phyloP scores from a whole-genome alignment of 2,113 vertebrate species.

The Carassius auratus region DNA sequence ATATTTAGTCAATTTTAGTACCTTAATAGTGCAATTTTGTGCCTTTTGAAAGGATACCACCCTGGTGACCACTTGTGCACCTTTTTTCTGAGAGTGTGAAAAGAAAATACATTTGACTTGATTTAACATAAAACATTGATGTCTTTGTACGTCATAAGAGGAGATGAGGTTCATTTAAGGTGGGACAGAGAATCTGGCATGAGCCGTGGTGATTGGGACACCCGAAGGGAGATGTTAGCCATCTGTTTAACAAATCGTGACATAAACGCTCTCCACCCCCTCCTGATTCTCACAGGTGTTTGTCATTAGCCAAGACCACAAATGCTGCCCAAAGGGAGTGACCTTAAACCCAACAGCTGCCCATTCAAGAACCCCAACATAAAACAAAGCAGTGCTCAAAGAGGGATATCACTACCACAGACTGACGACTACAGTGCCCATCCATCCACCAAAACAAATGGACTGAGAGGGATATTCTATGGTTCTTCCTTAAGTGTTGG shows the following conservation, averaged over 20 bases:
- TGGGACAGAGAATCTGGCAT: not conserved
- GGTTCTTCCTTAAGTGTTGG: not conserved
- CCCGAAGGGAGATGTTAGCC: slow-evolving; percentile 58
- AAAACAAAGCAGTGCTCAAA: not conserved
- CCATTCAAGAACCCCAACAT: slow-evolving; percentile 21
- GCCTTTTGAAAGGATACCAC: too few relatives aligned
- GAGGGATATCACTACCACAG: too few relatives aligned
- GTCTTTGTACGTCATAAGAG: too few relatives aligned
- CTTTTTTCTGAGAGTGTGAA: too few relatives aligned
- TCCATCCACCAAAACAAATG: slow-evolving; percentile 15
- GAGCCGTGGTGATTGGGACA: not conserved
- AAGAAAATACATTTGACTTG: too few relatives aligned
- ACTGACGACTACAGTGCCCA: not conserved
- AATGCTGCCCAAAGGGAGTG: slow-evolving; percentile 34
- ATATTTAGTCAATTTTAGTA: too few relatives aligned
- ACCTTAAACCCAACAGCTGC: slow-evolving; percentile 49
- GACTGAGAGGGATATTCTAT: slow-evolving; percentile 12
- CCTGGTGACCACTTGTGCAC: too few relatives aligned
- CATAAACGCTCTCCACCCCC: slow-evolving; percentile 45
- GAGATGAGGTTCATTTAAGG: not conserved
- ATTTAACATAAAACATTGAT: too few relatives aligned
- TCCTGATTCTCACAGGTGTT: slow-evolving; percentile 57
- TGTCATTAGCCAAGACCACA: slow-evolving; percentile 52
- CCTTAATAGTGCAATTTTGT: too few relatives aligned
- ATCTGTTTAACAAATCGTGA: slow-evolving; percentile 64